A percentile compares a stretch with the other conserved stretches of the same genome.
Evolutionary conservation across 2,888 invertebrate species (phyloP).

Genomic region (Rhopalosiphum nymphaeae): DNA sequence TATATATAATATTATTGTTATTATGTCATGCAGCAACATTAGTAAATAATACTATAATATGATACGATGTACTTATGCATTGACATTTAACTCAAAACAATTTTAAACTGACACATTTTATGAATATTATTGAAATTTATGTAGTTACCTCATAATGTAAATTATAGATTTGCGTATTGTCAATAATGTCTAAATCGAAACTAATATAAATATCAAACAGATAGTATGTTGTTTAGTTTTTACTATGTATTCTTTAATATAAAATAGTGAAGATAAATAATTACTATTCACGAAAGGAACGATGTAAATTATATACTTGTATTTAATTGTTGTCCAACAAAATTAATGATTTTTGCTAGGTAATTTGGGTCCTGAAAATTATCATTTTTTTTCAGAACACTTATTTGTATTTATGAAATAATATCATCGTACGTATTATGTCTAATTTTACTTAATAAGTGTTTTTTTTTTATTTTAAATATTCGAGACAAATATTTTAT

Average conservation of each 20-base stretch:
- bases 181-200: neutral
- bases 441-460: neutral
- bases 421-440: neutral
- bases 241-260: neutral
- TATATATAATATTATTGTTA: neutral
- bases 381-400: neutral
- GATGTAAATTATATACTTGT: neutral
- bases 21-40: neutral
- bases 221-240: neutral
- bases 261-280: neutral
- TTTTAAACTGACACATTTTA: neutral
- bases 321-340: neutral
- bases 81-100: neutral
- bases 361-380: neutral
- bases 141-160: neutral
- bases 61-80: neutral
- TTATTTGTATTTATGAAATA: neutral
- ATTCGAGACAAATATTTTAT: neutral
- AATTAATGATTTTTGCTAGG: neutral
- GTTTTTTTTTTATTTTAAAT: neutral
- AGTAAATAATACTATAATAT: constrained; percentile 1
- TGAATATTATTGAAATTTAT: constrained; percentile 13
- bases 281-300: neutral
- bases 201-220: neutral
- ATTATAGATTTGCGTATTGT: neutral